phyloP scores from a whole-genome alignment of 2,797 vertebrate species.

The Paratrypauchen microcephalus region DNA sequence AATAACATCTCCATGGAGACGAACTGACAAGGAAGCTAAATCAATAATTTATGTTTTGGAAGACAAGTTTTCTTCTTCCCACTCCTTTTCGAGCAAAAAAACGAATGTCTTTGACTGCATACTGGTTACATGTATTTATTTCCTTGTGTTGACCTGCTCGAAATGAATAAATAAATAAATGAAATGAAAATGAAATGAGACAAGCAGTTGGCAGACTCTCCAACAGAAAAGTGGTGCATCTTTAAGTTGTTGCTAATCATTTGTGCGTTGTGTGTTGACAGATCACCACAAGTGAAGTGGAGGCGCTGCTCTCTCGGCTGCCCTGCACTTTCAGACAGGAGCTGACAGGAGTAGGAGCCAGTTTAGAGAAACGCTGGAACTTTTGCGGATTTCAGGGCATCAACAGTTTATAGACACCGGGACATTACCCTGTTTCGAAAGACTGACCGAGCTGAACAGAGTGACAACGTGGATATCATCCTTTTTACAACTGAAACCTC shows the following conservation, averaged over 20 bases:
- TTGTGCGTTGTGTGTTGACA: constrained; percentile 48
- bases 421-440: constrained; percentile 30
- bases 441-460: constrained; percentile 32
- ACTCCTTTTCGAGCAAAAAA: too few species aligned
- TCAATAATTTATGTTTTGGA: too few species aligned
- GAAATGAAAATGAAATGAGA: too few species aligned
- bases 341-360: constrained; percentile 82
- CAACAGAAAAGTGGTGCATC: too few species aligned
- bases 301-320: constrained; percentile 84
- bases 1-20: too few species aligned
- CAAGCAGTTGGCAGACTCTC: too few species aligned
- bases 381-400: constrained; percentile 82
- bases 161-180: too few species aligned
- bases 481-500: constrained; percentile 9
- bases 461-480: background rate
- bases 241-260: background rate
- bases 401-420: constrained; percentile 80
- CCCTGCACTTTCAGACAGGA: constrained; percentile 89
- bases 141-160: too few species aligned
- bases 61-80: too few species aligned
- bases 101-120: too few species aligned
- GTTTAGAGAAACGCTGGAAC: constrained; percentile 85
- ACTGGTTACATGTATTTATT: too few species aligned
- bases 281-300: constrained; percentile 88
- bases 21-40: too few species aligned